These are phyloP conservation scores for Lepidurus apus DNA, from an alignment of 1,140 invertebrate genomes.

Conservation along the genomic window DNA sequence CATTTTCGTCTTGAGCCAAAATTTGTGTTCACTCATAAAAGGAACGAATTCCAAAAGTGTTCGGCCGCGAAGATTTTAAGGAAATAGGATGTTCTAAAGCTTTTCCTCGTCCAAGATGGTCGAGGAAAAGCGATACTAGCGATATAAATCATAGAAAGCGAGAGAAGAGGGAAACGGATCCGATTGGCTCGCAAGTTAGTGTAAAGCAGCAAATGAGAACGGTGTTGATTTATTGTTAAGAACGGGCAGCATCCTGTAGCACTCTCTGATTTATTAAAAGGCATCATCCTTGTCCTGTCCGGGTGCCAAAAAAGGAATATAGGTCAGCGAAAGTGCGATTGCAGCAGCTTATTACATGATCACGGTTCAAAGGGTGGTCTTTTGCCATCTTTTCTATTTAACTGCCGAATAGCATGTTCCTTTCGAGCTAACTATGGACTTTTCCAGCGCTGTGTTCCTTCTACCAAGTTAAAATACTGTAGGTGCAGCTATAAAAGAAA, in stretches of 20 bases:
- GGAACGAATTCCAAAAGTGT: too few relatives aligned
- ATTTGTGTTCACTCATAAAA: too few relatives aligned
- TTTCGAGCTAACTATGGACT: neutral
- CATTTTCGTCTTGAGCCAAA: too few relatives aligned
- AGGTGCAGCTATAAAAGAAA: neutral
- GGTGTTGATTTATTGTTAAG: neutral
- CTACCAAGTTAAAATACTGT: neutral
- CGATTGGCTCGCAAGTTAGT: neutral
- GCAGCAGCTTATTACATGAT: neutral
- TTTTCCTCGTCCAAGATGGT: too few relatives aligned
- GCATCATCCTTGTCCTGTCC: neutral
- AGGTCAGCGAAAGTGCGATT: slow-evolving; percentile 12
- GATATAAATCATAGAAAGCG: neutral
- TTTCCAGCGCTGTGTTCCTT: neutral
- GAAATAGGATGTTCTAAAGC: too few relatives aligned
- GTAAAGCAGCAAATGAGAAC: neutral
- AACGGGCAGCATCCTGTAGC: neutral
- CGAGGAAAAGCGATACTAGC: too few relatives aligned
- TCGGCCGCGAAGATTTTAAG: too few relatives aligned
- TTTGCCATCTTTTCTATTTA: neutral
- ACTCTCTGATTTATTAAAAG: neutral
- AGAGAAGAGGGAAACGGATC: neutral
- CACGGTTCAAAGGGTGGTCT: neutral
- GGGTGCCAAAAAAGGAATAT: slow-evolving; percentile 7
- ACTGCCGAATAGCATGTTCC: slow-evolving; percentile 7